Conservation (phyloP, 2,888 invertebrate species). For the Synanthedon myopaeformis region DNA sequence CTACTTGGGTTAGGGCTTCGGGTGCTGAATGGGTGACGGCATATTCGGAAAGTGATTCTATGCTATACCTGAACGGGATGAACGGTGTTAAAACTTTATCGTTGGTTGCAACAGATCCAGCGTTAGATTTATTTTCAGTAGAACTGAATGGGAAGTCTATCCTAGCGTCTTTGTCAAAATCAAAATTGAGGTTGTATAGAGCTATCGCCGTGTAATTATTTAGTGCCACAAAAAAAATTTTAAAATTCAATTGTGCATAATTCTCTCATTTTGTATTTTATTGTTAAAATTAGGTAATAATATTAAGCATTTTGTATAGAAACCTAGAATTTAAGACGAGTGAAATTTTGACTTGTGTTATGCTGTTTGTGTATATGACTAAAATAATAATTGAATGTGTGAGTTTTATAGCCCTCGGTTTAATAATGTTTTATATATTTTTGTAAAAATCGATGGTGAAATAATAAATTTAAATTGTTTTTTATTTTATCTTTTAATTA, state of each 20-base stretch:
- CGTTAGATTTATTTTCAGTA: slow-evolving; percentile 76
- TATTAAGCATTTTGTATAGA: no score
- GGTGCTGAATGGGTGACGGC: slow-evolving; percentile 76
- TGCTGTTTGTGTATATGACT: no score
- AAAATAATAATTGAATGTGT: no score
- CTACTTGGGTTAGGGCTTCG: slow-evolving; percentile 70
- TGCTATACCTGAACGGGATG: slow-evolving; percentile 74
- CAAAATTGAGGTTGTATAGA: slow-evolving; percentile 75
- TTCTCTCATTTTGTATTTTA: not conserved
- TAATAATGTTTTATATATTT: no score
- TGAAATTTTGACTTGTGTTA: no score
- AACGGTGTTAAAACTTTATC: slow-evolving; percentile 54
- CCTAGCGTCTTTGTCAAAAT: slow-evolving; percentile 75
- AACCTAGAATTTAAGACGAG: no score
- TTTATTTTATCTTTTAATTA: no score
- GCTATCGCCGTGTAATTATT: slow-evolving; percentile 20
- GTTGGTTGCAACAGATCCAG: slow-evolving; percentile 73
- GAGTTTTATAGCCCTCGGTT: no score
- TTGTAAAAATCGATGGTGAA: no score
- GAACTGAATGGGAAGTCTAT: slow-evolving; percentile 62
- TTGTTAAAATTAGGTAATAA: not conserved
- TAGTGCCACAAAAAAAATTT: no score
- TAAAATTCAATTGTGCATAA: slow-evolving; percentile 8
- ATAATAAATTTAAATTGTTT: no score
- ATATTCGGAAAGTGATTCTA: slow-evolving; percentile 79